Evolutionary conservation across 2,888 invertebrate species (phyloP), one percentile per base, ranked within the genome.

Genomic region (Hofmannophila pseudospretella): DNA sequence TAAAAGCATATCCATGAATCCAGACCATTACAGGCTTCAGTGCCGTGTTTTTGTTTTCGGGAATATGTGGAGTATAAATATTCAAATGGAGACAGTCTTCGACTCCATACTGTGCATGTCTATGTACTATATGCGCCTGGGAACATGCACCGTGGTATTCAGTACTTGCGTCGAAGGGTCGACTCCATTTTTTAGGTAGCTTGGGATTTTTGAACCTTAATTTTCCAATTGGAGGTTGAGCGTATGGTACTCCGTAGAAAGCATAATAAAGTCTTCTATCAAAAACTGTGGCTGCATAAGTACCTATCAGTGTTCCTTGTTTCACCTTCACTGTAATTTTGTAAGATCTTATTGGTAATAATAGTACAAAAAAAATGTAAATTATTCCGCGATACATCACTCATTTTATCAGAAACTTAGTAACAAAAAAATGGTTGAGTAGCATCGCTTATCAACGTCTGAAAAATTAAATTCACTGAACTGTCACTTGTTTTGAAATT

Each of bases 61-160:
- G 69, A 41, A 89, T 51, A 38, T 62, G 61, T 1, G 91, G 91
- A 4, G 90, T 89, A 57, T 89, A 93, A 4, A 93, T 89, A 60
- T 93, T 93, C n/a, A 93, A 54, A 51, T 89, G 89, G 0, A 93
- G 82, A 50, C 93, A 93, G 57, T 90, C 88, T 66, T 90, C 90
- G 32, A 67, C 68, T 4, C 90, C 90, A 54, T 65, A 78, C 12
- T 68, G 12, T 1, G 55, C 63, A 12, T 71, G 47, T 51, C 72
- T 79, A 37, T 82, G 77, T 11, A 73, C 68, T 7, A 85, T 71
- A 41, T 90, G 89, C 1, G 81, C 52, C 67, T 93, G 93, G 0
- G 92, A 90, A 63, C 93, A 94, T 0, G 81, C 67, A 1, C 81
- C 82, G 27, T 68, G 69, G 27, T 67, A 74, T 45, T 68, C 69